Percentiles rank a stretch among this genome's conserved stretches.
phyloP scores from a whole-genome alignment of 2,113 vertebrate species.

The Bos javanicus region DNA sequence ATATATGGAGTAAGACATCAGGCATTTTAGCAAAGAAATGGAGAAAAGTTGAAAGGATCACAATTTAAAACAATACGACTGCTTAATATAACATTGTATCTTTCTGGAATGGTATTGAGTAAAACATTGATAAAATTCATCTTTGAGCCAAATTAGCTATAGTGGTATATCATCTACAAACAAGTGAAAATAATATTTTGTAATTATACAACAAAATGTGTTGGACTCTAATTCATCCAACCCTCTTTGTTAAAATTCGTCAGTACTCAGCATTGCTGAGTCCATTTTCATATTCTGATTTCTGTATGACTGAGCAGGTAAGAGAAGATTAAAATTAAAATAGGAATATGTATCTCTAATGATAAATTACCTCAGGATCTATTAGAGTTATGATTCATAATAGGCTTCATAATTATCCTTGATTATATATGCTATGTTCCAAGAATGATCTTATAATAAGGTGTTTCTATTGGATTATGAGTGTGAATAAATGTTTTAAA shows the following conservation, averaged over 20 bases:
- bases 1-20: conserved; percentile 14
- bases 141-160: neutral
- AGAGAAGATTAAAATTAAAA: neutral
- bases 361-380: neutral
- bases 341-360: neutral
- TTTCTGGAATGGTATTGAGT: neutral
- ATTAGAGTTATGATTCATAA: neutral
- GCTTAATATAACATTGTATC: neutral
- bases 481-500: neutral
- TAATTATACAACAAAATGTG: neutral
- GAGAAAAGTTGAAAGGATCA: neutral
- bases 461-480: neutral
- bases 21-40: neutral
- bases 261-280: neutral
- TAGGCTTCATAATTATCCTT: neutral
- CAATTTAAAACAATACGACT: neutral
- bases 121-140: neutral
- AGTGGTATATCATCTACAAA: neutral
- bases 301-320: neutral
- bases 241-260: neutral
- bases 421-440: neutral
- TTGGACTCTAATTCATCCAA: neutral
- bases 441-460: neutral
- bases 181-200: neutral
- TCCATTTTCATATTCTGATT: neutral